Evolutionary conservation across 2,113 vertebrate species (phyloP).

Genomic region (Pardalotus punctatus): DNA sequence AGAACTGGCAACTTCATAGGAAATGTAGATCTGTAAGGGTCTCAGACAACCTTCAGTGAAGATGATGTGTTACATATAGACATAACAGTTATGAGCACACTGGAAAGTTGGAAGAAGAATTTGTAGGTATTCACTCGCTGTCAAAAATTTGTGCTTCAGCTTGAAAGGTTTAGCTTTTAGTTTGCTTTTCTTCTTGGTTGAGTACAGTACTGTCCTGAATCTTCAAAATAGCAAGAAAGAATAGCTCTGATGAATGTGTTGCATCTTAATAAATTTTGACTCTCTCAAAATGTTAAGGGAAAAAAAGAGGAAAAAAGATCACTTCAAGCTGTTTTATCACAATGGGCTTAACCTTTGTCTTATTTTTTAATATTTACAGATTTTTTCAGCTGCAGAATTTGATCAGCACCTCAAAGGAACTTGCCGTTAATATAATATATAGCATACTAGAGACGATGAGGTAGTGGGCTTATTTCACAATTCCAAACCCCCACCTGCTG

Average conservation of each 20-base stretch:
- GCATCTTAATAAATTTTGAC: neutral
- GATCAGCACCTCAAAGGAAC: neutral
- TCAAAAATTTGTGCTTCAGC: neutral
- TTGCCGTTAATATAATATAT: neutral
- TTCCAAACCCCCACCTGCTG: neutral
- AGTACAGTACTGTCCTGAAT: neutral
- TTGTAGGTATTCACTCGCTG: neutral
- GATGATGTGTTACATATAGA: neutral
- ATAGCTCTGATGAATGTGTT: neutral
- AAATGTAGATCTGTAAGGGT: neutral
- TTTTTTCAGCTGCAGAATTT: conserved; percentile 18
- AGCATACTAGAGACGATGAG: neutral
- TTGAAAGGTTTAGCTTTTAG: neutral
- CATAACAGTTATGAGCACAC: neutral
- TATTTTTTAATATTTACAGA: neutral
- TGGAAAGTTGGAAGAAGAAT: neutral
- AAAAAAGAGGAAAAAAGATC: neutral
- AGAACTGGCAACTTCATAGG: neutral
- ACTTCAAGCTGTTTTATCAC: neutral
- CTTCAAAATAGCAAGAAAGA: neutral
- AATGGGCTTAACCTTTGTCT: neutral
- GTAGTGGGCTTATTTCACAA: neutral
- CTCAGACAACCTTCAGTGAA: neutral
- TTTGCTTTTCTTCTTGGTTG: neutral
- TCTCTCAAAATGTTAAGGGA: neutral